phyloP scores from a whole-genome alignment of 2,888 invertebrate species.

The Lithophane semibrunnea region DNA sequence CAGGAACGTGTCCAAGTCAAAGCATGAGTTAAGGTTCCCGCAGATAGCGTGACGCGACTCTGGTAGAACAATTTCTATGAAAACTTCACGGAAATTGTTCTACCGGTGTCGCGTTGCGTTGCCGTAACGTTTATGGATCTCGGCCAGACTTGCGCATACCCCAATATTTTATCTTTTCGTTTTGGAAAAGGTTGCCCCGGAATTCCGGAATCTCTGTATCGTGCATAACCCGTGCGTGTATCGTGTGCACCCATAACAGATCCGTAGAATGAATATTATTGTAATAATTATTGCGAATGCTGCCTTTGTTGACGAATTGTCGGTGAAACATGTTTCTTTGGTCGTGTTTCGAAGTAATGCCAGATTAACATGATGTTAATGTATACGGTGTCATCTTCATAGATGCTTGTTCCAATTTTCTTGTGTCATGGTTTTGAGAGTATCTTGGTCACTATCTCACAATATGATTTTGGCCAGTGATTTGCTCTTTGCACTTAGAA shows the following conservation, averaged over 20 bases:
- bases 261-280: neutral
- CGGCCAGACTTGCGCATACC: neutral
- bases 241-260: too few species aligned
- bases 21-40: too few species aligned
- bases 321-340: constrained; percentile 2
- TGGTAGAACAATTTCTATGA: too few species aligned
- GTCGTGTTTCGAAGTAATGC: neutral
- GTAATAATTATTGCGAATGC: neutral
- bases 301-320: constrained; percentile 6
- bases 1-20: too few species aligned
- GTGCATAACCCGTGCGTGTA: neutral
- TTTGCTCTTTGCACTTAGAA: too few species aligned
- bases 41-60: too few species aligned
- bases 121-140: too few species aligned
- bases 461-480: too few species aligned
- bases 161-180: neutral
- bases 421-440: constrained; percentile 28
- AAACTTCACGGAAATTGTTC: too few species aligned
- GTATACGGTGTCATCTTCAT: constrained; percentile 5
- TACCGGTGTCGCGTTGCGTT: too few species aligned
- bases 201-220: neutral
- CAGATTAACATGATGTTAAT: neutral
- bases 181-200: neutral
- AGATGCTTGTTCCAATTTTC: neutral
- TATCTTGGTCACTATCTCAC: neutral